These are phyloP conservation scores for Microctonus brassicae DNA, from an alignment of 2,888 invertebrate species.

Conservation along the genomic window DNA sequence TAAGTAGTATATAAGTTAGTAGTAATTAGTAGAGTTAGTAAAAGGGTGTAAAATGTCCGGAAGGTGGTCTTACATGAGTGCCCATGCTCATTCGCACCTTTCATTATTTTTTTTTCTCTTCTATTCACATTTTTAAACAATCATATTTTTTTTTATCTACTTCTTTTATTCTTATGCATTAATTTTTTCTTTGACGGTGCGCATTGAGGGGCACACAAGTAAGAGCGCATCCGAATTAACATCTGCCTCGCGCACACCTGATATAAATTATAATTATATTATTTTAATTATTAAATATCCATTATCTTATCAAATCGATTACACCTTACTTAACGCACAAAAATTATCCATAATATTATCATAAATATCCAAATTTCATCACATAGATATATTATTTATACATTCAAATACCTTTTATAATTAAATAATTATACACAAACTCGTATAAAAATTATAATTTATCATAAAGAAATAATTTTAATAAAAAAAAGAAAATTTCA, in stretches of 20 bases:
- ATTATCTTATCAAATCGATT: constrained; percentile 33
- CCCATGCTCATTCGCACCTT: constrained; percentile 61
- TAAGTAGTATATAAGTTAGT: constrained; percentile 16
- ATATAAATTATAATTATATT: constrained; percentile 15
- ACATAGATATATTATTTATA: no score
- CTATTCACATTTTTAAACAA: neutral
- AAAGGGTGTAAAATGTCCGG: constrained; percentile 48
- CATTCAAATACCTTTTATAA: no score
- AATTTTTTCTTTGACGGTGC: constrained; percentile 41
- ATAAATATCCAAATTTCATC: no score
- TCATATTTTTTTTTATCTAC: constrained; percentile 25
- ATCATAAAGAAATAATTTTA: no score
- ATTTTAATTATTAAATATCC: constrained; percentile 16
- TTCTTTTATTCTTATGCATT: constrained; percentile 26
- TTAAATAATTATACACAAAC: no score
- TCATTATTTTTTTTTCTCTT: constrained; percentile 36
- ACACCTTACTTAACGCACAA: constrained; percentile 33
- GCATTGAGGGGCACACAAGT: constrained; percentile 66
- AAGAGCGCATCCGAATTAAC: constrained; percentile 67
- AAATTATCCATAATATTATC: constrained; percentile 6
- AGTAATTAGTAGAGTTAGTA: constrained; percentile 20
- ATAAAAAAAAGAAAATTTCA: no score
- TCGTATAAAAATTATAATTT: no score
- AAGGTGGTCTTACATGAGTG: constrained; percentile 66
- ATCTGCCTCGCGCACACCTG: constrained; percentile 60